A percentile compares a stretch with the other conserved stretches of the same genome.
Evolutionary conservation across 2,113 vertebrate genomes (phyloP).

Genomic region (Zosterops pallidus): DNA sequence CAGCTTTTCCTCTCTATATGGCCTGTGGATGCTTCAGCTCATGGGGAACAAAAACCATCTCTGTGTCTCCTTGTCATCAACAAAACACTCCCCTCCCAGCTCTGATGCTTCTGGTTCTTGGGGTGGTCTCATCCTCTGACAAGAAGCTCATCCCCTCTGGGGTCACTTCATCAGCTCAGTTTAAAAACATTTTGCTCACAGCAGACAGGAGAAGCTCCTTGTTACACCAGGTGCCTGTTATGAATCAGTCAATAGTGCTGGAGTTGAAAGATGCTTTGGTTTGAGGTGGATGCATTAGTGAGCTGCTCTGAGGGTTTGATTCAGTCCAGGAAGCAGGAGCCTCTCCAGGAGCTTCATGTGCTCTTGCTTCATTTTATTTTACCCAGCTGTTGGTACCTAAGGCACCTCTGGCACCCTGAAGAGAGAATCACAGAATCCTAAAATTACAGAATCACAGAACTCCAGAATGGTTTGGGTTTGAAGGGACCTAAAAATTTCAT

Average conservation of each 20-base stretch:
- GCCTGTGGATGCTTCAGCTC: neutral
- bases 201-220: neutral
- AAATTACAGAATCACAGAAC: neutral
- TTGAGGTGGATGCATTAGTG: neutral
- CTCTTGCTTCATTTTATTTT: neutral
- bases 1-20: neutral
- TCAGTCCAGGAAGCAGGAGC: neutral
- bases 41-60: neutral
- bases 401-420: neutral
- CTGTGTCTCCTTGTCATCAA: neutral
- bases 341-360: neutral
- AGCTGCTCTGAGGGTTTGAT: neutral
- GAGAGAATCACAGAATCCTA: neutral
- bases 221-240: neutral
- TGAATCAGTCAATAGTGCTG: rapidly evolving
- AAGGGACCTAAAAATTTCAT: neutral
- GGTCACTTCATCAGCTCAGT: neutral
- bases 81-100: neutral
- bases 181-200: neutral
- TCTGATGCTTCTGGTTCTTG: neutral
- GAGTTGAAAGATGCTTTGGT: neutral
- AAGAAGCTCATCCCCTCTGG: neutral
- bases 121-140: neutral
- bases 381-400: neutral
- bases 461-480: neutral